A percentile compares a stretch with the other conserved stretches of the same genome.
phyloP scores from a whole-genome alignment of 1,140 invertebrate genomes.

The Zaprionus camerounensis region DNA sequence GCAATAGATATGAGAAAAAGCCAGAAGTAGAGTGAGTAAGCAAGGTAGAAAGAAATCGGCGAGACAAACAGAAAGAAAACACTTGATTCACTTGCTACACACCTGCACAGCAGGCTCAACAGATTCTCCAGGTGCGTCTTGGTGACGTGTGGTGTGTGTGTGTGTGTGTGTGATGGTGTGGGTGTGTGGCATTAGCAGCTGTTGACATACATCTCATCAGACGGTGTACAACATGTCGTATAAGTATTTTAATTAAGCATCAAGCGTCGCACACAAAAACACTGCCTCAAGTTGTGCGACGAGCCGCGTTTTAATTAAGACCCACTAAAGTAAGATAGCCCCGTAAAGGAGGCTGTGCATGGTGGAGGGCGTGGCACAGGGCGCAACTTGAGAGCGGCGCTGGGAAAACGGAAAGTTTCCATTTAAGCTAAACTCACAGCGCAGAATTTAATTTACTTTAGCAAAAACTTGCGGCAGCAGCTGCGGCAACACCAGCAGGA shows the following conservation, averaged over 20 bases:
- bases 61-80: conserved; percentile 39
- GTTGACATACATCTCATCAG: conserved; percentile 70
- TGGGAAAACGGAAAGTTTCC: conserved; percentile 66
- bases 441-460: conserved; percentile 77
- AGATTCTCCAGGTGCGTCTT: conserved; percentile 40
- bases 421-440: conserved; percentile 77
- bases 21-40: not conserved
- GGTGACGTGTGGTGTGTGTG: no score
- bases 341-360: not conserved
- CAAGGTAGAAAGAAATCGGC: conserved; percentile 24
- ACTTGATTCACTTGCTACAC: conserved; percentile 46
- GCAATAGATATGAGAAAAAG: not conserved
- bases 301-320: conserved; percentile 78
- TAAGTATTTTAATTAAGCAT: conserved; percentile 83
- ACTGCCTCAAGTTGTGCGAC: conserved; percentile 59
- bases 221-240: conserved; percentile 72
- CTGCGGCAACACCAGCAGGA: conserved; percentile 43
- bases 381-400: conserved; percentile 9
- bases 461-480: conserved; percentile 72
- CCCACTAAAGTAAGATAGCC: conserved; percentile 71
- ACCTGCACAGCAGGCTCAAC: conserved; percentile 7
- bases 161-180: not conserved
- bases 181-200: conserved; percentile 60
- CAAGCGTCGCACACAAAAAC: conserved; percentile 66
- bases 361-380: not conserved